phyloP scores from a whole-genome alignment of 1,140 invertebrate genomes.

The Drosophila quadrilineata region DNA sequence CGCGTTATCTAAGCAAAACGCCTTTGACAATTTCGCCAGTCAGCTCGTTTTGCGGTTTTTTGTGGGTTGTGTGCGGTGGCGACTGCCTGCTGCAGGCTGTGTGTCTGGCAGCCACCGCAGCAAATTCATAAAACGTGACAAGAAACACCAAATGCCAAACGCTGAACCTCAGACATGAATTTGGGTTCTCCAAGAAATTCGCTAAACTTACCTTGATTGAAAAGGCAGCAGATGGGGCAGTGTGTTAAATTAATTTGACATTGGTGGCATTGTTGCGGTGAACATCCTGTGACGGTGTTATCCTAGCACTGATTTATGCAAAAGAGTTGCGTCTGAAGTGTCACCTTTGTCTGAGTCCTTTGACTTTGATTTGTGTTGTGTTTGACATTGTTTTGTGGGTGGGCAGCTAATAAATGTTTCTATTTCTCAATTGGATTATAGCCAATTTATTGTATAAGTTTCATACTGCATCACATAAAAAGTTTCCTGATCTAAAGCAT shows the following conservation, averaged over 20 bases:
- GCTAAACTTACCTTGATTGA: constrained; percentile 74
- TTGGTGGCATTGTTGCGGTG: constrained; percentile 58
- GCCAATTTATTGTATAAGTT: not conserved
- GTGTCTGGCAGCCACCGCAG: constrained; percentile 21
- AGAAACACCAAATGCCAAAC: constrained; percentile 57
- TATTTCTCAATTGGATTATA: no score
- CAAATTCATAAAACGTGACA: constrained; percentile 78
- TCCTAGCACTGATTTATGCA: constrained; percentile 61
- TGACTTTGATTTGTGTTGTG: not conserved
- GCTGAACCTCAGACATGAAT: no score
- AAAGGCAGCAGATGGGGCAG: constrained; percentile 56
- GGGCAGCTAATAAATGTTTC: constrained; percentile 5
- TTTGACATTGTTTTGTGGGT: no score
- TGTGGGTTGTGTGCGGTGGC: not conserved
- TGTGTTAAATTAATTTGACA: constrained; percentile 76
- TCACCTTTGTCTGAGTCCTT: not conserved
- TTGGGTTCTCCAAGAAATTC: no score
- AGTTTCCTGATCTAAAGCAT: not conserved
- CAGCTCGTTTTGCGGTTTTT: constrained; percentile 48
- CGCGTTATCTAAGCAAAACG: constrained; percentile 58
- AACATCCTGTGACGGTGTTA: constrained; percentile 26
- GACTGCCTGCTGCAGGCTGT: not conserved
- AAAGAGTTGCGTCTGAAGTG: constrained; percentile 49
- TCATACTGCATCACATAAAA: not conserved
- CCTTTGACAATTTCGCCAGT: constrained; percentile 61